Conservation (phyloP, 1,140 invertebrate genomes). For the Holcopasites calliopsidis region DNA sequence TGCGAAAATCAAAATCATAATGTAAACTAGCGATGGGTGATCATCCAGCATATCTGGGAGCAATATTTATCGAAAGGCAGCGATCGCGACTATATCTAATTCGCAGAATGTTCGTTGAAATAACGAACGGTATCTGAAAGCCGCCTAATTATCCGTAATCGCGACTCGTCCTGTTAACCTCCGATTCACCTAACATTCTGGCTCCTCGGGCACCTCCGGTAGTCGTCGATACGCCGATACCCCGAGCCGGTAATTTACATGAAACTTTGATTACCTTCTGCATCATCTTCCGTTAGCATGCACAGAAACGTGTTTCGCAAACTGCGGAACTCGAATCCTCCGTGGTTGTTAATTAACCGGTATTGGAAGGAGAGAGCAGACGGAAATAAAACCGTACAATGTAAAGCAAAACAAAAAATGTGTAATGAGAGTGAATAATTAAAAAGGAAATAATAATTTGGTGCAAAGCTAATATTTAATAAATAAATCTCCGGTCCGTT, state of each 20-base stretch:
- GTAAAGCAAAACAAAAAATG: not conserved
- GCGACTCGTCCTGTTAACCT: conserved; percentile 16
- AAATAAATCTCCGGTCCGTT: not conserved
- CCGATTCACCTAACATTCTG: conserved; percentile 4
- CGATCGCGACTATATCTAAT: not conserved
- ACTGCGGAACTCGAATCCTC: not conserved
- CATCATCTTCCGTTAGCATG: conserved; percentile 19
- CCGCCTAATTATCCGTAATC: conserved; percentile 33
- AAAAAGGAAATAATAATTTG: not conserved
- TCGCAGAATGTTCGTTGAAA: not conserved
- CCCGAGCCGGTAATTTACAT: conserved; percentile 28
- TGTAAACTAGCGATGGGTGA: too few species aligned
- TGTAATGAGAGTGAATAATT: not conserved
- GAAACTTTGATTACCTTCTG: conserved; percentile 31
- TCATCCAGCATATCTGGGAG: too few species aligned
- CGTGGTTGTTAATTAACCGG: not conserved
- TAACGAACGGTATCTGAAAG: conserved; percentile 20
- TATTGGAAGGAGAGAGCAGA: too few species aligned
- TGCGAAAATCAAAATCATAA: too few species aligned
- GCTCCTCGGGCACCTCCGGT: conserved; percentile 11
- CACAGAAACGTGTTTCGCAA: not conserved
- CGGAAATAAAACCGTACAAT: not conserved
- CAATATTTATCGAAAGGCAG: not conserved
- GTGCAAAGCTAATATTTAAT: not conserved
- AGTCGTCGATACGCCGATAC: conserved; percentile 28